Evolutionary conservation across 2,888 invertebrate genomes (phyloP).

Genomic region (Stenotaenia linearis): DNA sequence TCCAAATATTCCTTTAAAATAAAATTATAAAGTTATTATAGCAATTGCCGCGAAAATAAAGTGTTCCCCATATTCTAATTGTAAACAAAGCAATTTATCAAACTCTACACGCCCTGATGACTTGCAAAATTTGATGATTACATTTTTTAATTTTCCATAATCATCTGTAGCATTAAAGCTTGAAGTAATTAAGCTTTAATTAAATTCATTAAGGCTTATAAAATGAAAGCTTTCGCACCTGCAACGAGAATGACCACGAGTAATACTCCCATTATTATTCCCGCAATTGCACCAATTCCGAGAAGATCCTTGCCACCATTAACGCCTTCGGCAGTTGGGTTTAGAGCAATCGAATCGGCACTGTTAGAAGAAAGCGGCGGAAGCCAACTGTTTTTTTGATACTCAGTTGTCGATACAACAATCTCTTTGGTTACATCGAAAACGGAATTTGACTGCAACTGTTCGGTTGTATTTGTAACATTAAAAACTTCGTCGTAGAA

Average conservation of each 20-base stretch:
- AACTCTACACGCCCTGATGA: background rate
- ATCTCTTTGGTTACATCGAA: background rate
- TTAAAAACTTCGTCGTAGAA: background rate
- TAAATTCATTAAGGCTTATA: too few species aligned
- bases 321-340: background rate
- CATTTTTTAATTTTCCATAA: too few species aligned
- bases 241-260: conserved; percentile 30
- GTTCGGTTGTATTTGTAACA: background rate
- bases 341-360: background rate
- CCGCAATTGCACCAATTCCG: conserved; percentile 32
- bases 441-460: background rate
- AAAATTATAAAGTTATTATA: background rate
- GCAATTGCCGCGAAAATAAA: background rate
- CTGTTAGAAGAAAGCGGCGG: background rate
- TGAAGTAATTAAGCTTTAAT: too few species aligned
- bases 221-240: conserved; percentile 29
- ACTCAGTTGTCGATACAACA: background rate
- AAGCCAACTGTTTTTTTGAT: background rate
- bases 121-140: background rate
- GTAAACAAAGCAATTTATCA: background rate
- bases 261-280: conserved; percentile 33
- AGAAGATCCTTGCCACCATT: background rate
- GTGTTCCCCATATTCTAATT: background rate
- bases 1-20: conserved; percentile 55
- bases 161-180: too few species aligned